Evolutionary conservation across 2,888 invertebrate species (phyloP), one percentile per base, ranked within the genome.

Genomic region (Cataglyphis rosenhaueri): DNA sequence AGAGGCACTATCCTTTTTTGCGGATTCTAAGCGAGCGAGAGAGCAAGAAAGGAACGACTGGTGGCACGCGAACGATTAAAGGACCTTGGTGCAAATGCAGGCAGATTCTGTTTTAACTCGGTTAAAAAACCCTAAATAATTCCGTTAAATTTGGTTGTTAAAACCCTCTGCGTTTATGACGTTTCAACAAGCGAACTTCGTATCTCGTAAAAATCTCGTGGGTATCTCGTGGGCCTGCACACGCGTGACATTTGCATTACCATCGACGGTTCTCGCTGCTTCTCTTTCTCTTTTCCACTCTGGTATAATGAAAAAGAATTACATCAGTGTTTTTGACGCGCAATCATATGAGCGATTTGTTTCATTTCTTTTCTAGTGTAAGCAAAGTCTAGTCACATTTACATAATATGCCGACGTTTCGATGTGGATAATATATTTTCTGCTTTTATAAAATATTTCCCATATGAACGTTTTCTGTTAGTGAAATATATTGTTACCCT

Each of bases 61-160:
- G 66, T 82, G 90, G 89, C 89, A 91, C 89, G 90, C 91, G 92
- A 88, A 84, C 91, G 78, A 82, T 75, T 59, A 83, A 83, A 84
- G 84, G 76, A 82, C 61, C 78, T 86, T 76, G 83, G 3, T 81
- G 81, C 83, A 85, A 66, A 82, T 84, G 85, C 74, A 61, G 81
- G 62, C 85, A 55, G 73, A 71, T 70, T 74, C 84, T 87, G 84
- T 90, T 89, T 52, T 89, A 88, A 90, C 91, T 92, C 29, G 29
- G 1, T 29, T 29, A 29, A 29, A 29, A 29, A 29, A 29, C 2
- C 29, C 29, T 29, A 29, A 29, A 29, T 29, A 29, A 29, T 29
- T 29, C 29, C 29, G 29, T 29, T 29, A 29, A 92, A 92, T 92
- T 91, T 88, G 91, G 85, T 91, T 92, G 92, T 92, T 92, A 90